These are phyloP conservation scores for Phyllotreta striolata DNA, from an alignment of 2,888 invertebrate species.

Conservation along the genomic window DNA sequence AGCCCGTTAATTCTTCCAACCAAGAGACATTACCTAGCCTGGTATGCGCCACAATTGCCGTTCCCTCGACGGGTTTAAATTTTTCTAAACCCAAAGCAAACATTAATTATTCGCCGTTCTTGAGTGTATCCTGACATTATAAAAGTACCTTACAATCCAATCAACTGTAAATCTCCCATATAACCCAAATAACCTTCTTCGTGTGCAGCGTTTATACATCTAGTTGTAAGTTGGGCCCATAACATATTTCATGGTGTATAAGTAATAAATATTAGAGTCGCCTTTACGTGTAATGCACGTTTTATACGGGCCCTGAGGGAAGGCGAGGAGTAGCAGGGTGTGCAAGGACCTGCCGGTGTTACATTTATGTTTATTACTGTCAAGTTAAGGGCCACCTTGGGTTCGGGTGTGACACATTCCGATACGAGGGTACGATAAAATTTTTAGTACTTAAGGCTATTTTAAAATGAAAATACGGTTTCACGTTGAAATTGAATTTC, in stretches of 20 bases:
- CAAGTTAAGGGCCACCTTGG: conserved; percentile 30
- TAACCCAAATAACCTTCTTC: conserved; percentile 27
- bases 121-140: no score
- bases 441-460: not conserved
- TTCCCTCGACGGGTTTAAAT: conserved; percentile 2
- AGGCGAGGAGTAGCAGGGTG: conserved; percentile 35
- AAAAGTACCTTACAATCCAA: conserved; percentile 17
- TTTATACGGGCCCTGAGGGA: conserved; percentile 38
- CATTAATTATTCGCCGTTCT: no score
- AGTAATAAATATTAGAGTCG: conserved; percentile 41
- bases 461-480: no score
- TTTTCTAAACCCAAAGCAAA: no score
- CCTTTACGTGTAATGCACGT: conserved; percentile 38
- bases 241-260: conserved; percentile 37
- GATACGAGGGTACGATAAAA: conserved; percentile 7
- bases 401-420: conserved; percentile 24
- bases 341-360: conserved; percentile 39
- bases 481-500: no score
- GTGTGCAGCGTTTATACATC: conserved; percentile 14
- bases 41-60: conserved; percentile 14
- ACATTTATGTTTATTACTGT: conserved; percentile 42
- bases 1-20: conserved; percentile 17
- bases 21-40: conserved; percentile 15
- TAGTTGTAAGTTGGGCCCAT: conserved; percentile 23
- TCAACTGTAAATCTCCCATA: conserved; percentile 37